Base-by-base conservation (phyloP, 2,888 invertebrate genomes). In the Gerosis bhagava region DNA sequence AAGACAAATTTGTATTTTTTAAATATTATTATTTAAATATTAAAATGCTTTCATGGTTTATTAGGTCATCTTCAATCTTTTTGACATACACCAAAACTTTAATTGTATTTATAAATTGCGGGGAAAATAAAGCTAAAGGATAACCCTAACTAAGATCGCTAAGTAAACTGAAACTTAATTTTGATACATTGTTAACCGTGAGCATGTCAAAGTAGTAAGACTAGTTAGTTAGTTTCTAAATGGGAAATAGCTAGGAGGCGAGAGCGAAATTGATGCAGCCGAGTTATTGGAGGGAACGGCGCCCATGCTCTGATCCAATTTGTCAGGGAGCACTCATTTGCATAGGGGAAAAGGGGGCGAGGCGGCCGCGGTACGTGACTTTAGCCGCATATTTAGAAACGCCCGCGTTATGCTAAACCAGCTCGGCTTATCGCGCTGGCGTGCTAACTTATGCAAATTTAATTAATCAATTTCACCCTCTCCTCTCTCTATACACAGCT, bases 401-500 rank as follows among this genome's bases (percentile, higher is more conserved):
- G 59, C 59, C 65, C n/a, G 62, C 63, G 55, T 56, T 62, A 56
- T 56, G 56, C 58, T 56, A 53, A 56, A 57, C 59, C 67, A 49
- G 65, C 66, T 64, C 59, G 59, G 65, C 71, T 77, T 76, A 76
- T 71, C 76, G 67, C 65, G 64, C 67, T 73, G 61, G 71, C 83
- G 74, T 78, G 83, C 74, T 74, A 79, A 81, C 77, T 83, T 84
- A 84, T 87, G 84, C 77, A 81, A 84, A 86, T 83, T 83, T 80
- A 83, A 84, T 84, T 84, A 87, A 84, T 84, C 77, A 81, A 82
- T 79, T 81, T 80, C 69, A 72, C 69, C 76, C 73, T 71, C 65
- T 62, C 67, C n/a, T n/a, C n/a, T n/a, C n/a, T n/a, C n/a, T n/a
- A n/a, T 67, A 65, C 53, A 35, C 24, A 41, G 48, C 49, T 72